Evolutionary conservation across 2,113 vertebrate species (phyloP), one percentile per base, ranked within the genome.

Genomic region (Machaerirhynchus nigripectus): DNA sequence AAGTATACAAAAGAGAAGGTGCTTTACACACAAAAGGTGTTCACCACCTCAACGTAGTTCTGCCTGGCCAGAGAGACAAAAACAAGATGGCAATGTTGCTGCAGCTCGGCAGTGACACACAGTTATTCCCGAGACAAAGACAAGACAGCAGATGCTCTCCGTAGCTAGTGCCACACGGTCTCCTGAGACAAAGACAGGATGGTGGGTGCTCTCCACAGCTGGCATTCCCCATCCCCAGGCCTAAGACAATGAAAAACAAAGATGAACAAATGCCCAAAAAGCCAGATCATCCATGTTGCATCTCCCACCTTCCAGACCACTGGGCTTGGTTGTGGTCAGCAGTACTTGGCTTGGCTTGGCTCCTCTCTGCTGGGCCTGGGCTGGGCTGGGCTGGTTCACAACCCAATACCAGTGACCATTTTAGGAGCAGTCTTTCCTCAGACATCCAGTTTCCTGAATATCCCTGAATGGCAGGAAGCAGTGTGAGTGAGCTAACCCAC

Each of bases 271-370:
- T 3, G 3, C 22, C 11, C 9, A 33, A 77, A 87, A 69, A 30
- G 27, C 33, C 18, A 44, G 37, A 33, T 68, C 37, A 68, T 27
- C 27, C 37, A 44, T 22, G 11, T 27, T 77, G 46, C 22, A 33
- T 52, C 22, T 60, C 27, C 17, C 63, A 59, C 53, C 37, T 68
- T 68, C 33, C 39, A 77, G 55, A 60, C 22, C 0, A 0, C 33
- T 77, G 22, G 27, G 7, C 31, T 33, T 37, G 31, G 44, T 33
- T 42, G 17, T 50, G 37, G 31, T 35, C 71, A 57, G 61, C 31
- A 67, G 31, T 15, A 17, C 27, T 44, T 0, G 0, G 3, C 56
- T 37, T 23, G 40, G n/a, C 49, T 84, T 8, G 37, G 22, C 17
- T 68, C 37, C 18, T 44, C 16, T 12, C 11, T 18, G 27, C 37